Percentiles rank a stretch among this genome's conserved stretches.
Evolutionary conservation across 2,797 vertebrate genomes (phyloP).

Genomic region (Oreonectes daqikongensis): DNA sequence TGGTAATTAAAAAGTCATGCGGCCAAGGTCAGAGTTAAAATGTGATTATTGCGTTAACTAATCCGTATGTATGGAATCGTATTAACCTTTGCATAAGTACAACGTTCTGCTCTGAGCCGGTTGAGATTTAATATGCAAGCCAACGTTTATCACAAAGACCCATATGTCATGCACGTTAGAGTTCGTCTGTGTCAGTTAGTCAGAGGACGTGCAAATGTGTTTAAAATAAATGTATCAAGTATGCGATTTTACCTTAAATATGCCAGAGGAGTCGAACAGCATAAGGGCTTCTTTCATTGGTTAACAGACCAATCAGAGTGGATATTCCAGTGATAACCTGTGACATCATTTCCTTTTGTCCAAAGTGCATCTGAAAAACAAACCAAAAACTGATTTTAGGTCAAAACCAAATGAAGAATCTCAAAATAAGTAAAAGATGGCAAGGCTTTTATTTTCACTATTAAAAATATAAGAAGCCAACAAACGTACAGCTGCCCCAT

Average conservation of each 20-base stretch:
- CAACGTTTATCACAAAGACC: background rate
- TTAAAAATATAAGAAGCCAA: background rate
- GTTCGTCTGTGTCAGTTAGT: background rate
- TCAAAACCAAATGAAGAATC: no score
- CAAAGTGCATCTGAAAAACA: background rate
- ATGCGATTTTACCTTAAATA: no score
- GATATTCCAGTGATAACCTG: background rate
- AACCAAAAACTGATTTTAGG: no score
- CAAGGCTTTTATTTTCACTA: background rate
- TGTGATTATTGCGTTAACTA: constrained; percentile 59
- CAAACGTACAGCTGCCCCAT: background rate
- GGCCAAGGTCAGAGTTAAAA: constrained; percentile 2
- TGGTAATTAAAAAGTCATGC: background rate
- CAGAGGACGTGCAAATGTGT: background rate
- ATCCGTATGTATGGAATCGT: constrained; percentile 61
- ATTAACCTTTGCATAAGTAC: constrained; percentile 59
- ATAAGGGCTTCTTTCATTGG: no score
- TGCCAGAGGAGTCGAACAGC: background rate
- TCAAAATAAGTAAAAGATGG: no score
- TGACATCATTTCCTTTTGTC: background rate
- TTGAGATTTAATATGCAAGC: constrained; percentile 43
- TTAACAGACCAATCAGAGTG: background rate
- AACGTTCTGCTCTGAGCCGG: constrained; percentile 72
- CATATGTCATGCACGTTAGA: background rate
- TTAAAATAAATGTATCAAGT: background rate